phyloP scores from a whole-genome alignment of 2,888 invertebrate genomes.

The Romanomermis culicivorax region DNA sequence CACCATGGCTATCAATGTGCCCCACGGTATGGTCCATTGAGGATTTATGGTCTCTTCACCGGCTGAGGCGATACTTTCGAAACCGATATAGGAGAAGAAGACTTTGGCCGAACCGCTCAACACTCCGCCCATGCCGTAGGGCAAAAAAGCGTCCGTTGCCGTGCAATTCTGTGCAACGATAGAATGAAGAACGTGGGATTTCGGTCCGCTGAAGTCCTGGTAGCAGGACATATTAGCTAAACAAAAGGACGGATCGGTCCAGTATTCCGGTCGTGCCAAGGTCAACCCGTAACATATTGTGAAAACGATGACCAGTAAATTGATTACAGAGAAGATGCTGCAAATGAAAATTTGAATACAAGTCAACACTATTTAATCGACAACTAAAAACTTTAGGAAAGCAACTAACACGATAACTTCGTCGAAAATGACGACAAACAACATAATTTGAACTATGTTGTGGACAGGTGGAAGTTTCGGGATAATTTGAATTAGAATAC shows the following conservation, averaged over 20 bases:
- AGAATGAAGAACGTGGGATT: no score
- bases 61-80: constrained; percentile 32
- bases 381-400: no score
- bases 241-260: constrained; percentile 39
- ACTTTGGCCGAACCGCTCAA: constrained; percentile 13
- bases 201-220: neutral
- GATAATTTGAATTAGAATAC: no score
- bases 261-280: constrained; percentile 57
- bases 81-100: constrained; percentile 32
- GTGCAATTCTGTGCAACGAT: neutral
- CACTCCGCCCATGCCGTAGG: constrained; percentile 31
- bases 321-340: constrained; percentile 27
- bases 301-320: constrained; percentile 29
- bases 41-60: constrained; percentile 31
- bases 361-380: no score
- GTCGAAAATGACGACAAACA: no score
- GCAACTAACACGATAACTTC: no score
- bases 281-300: constrained; percentile 48
- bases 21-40: constrained; percentile 26
- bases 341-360: no score
- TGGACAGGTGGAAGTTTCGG: no score
- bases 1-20: constrained; percentile 15
- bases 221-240: neutral
- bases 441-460: no score
- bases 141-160: constrained; percentile 32